A percentile compares a stretch with the other conserved stretches of the same genome.
phyloP scores from a whole-genome alignment of 2,113 vertebrate genomes.

The Nipponia nippon region DNA sequence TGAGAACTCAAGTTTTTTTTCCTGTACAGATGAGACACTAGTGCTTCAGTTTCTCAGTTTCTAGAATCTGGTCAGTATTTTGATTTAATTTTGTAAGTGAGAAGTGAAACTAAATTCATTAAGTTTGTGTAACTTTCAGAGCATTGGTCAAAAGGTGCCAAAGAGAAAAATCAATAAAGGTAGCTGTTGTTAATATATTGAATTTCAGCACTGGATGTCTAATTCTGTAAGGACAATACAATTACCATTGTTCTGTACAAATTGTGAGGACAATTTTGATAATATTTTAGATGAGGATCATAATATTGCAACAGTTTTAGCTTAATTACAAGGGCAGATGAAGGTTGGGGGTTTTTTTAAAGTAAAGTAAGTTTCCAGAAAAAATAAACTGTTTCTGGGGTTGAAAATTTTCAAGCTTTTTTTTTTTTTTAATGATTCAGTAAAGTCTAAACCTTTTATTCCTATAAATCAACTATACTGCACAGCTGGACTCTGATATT shows the following conservation, averaged over 20 bases:
- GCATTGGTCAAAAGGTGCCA: accelerated
- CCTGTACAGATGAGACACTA: not conserved
- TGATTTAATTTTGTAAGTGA: not conserved
- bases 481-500: not conserved
- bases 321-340: not conserved
- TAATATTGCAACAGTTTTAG: not conserved
- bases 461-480: not conserved
- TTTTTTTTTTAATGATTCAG: not conserved
- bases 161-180: not conserved
- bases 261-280: not conserved
- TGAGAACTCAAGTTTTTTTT: not conserved
- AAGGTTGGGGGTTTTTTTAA: not conserved
- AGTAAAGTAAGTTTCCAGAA: not conserved
- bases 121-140: not conserved
- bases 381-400: not conserved
- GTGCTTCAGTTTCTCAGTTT: not conserved
- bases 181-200: not conserved
- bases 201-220: not conserved
- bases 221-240: not conserved
- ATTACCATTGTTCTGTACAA: not conserved
- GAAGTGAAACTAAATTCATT: not conserved
- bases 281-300: not conserved
- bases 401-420: not conserved
- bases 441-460: not conserved
- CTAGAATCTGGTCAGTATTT: not conserved